Evolutionary conservation across 1,140 invertebrate genomes (phyloP), one percentile per base, ranked within the genome.

Genomic region (Dolichoris vasculosae): DNA sequence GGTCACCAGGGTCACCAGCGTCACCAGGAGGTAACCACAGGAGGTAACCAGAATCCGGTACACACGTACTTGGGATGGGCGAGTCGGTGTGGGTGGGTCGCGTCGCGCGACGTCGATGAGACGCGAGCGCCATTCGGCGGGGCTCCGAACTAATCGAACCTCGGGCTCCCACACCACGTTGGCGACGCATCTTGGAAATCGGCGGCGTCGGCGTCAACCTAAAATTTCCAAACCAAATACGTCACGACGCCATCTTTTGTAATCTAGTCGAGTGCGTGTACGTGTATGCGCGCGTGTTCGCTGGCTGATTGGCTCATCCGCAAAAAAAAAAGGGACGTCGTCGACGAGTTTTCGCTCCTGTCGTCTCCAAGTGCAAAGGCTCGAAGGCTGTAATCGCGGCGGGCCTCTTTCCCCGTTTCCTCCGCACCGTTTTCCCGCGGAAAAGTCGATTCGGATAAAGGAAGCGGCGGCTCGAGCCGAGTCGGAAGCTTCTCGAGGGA

Each of bases 231-330:
- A 73, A 38, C 38, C 69, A 43, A 73, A 59, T 71, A 73, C 69
- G 69, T 73, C 69, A 73, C 40, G 69, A 73, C 69, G 69, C 69
- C 69, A 73, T 73, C 69, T 73, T 73, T 73, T 73, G 69, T 73
- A 73, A 73, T 73, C 38, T 73, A 73, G 69, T 73, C 38, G 26
- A 73, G 69, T 43, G 40, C 69, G 69, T 73, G 40, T 40, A 40
- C 69, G 38, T 73, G 69, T 43, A 73, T 73, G 38, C 69, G 69
- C 38, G 23, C 40, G 69, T 73, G 69, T 73, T 38, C 69, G 69
- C 43, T 43, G 69, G 69, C 20, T 73, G 69, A 73, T 73, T 73
- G 69, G 69, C 69, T 73, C 69, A 43, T 73, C 69, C 69, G 35
- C 26, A 43, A 43, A 73, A 73, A 64, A n/a, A n/a, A 73, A 73